These are phyloP conservation scores for Apodemus agrarius DNA, from an alignment of 2,797 vertebrate genomes.

Conservation along the genomic window DNA sequence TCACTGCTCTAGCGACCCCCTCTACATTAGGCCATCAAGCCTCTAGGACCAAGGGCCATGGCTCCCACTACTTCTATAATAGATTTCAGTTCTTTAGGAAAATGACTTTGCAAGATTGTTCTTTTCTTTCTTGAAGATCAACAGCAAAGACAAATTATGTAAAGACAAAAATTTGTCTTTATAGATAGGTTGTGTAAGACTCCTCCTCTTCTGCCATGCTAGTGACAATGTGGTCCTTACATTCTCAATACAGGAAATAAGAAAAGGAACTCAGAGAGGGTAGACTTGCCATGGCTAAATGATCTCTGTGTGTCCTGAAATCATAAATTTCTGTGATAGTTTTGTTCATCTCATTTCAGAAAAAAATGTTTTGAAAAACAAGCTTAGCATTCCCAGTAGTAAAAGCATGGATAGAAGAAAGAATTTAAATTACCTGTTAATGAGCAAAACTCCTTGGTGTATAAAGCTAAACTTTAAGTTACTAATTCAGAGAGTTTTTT, in stretches of 20 bases:
- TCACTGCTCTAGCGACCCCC: rapidly evolving
- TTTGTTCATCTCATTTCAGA: conserved; percentile 59
- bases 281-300: background rate
- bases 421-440: conserved; percentile 83
- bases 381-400: conserved; percentile 62
- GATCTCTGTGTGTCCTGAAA: background rate
- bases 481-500: conserved; percentile 76
- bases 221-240: background rate
- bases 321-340: background rate
- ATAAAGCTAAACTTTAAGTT: conserved; percentile 81
- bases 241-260: background rate
- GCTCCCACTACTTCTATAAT: background rate
- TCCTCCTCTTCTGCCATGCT: background rate
- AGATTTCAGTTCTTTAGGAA: background rate
- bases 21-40: background rate
- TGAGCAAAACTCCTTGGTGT: conserved; percentile 77
- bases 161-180: background rate
- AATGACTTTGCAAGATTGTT: background rate
- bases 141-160: background rate
- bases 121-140: background rate
- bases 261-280: background rate
- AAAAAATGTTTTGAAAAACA: conserved; percentile 65
- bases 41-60: background rate
- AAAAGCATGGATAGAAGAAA: conserved; percentile 49
- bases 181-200: background rate